phyloP scores from a whole-genome alignment of 1,140 invertebrate genomes.

The Ooceraea biroi region DNA sequence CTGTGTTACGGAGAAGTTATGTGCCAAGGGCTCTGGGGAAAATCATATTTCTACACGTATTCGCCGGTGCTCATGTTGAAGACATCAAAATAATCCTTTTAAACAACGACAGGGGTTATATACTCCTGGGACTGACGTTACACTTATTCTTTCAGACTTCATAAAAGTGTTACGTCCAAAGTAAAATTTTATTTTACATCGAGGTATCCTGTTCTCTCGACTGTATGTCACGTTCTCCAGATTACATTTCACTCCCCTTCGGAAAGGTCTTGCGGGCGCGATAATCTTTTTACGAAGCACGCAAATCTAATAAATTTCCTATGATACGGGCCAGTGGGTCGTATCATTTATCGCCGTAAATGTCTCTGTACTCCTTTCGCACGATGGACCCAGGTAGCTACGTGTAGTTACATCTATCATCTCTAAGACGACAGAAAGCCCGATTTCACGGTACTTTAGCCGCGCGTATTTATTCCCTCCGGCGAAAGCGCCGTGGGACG shows the following conservation, averaged over 20 bases:
- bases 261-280: background rate
- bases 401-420: background rate
- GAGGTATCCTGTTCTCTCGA: slow-evolving; percentile 5
- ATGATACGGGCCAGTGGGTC: background rate
- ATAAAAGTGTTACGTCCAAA: slow-evolving; percentile 42
- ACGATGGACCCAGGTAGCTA: background rate
- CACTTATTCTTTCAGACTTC: slow-evolving; percentile 34
- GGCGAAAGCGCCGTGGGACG: slow-evolving; percentile 11
- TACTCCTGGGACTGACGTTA: slow-evolving; percentile 17
- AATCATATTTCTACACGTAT: slow-evolving; percentile 69
- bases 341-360: background rate
- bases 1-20: slow-evolving; percentile 62
- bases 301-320: slow-evolving; percentile 8
- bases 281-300: background rate
- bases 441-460: slow-evolving; percentile 16
- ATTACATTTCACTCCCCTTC: slow-evolving; percentile 44
- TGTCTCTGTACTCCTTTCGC: background rate
- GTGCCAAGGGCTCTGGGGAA: slow-evolving; percentile 49
- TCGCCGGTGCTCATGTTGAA: slow-evolving; percentile 42
- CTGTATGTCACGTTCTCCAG: slow-evolving; percentile 29
- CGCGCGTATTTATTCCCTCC: background rate
- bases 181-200: slow-evolving; percentile 67
- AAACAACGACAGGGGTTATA: slow-evolving; percentile 49
- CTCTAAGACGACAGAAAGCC: background rate
- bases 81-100: slow-evolving; percentile 69